Evolutionary conservation across 2,113 vertebrate genomes (phyloP).

Genomic region (Silurus asotus): DNA sequence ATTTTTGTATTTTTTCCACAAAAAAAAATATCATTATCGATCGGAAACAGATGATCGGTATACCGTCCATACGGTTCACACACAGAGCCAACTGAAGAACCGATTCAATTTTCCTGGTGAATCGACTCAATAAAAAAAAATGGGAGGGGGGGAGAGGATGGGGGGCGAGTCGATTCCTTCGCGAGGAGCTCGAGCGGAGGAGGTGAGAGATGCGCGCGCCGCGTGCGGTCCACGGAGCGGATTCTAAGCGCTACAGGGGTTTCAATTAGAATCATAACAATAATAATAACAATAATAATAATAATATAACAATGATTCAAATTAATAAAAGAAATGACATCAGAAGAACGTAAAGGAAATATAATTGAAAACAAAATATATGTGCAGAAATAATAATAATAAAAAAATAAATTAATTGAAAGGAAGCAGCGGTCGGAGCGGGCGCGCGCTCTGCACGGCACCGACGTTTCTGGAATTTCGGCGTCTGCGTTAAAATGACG

Average conservation of each 20-base stretch:
- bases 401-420: no score
- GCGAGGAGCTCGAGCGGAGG: conserved; percentile 14
- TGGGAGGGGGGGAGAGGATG: neutral
- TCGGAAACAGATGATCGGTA: no score
- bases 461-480: neutral
- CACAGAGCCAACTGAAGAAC: neutral
- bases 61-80: no score
- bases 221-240: neutral
- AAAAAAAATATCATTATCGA: no score
- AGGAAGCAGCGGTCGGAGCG: neutral
- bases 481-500: neutral
- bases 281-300: neutral
- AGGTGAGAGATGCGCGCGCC: conserved; percentile 15
- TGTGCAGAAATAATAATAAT: neutral
- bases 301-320: neutral
- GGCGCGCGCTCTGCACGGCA: neutral
- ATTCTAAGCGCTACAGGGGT: neutral
- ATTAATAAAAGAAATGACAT: neutral
- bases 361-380: neutral
- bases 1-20: no score
- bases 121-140: neutral
- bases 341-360: no score
- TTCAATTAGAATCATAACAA: neutral
- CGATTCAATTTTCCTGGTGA: neutral
- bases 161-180: neutral